Evolutionary conservation across 2,113 vertebrate genomes (phyloP).

Genomic region (Anguilla japonica): DNA sequence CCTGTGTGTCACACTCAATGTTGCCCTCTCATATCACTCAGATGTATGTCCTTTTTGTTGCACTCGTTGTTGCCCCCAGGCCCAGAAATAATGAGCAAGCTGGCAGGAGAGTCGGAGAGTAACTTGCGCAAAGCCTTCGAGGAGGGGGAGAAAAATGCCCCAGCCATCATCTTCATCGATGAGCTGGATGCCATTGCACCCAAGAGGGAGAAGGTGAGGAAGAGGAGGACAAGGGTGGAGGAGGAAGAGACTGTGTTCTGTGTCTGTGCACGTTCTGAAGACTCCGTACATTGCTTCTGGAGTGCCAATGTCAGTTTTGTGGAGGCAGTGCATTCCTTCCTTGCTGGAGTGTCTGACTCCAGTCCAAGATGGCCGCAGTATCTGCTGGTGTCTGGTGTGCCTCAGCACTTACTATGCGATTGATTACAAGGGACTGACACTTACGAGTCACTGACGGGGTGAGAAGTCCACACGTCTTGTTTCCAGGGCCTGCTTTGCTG

Average conservation of each 20-base stretch:
- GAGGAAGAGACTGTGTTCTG: background rate
- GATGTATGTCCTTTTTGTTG: background rate
- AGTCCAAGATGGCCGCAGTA: too few relatives aligned
- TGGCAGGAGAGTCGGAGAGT: conserved; percentile 45
- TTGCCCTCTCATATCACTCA: background rate
- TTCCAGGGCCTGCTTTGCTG: too few relatives aligned
- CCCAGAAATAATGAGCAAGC: conserved; percentile 47
- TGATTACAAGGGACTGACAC: too few relatives aligned
- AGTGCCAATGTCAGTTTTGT: background rate
- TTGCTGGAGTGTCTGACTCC: too few relatives aligned
- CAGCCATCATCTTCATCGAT: conserved; percentile 48
- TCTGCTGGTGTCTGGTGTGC: too few relatives aligned
- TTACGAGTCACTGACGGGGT: too few relatives aligned
- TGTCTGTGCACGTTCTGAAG: background rate
- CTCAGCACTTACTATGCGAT: too few relatives aligned
- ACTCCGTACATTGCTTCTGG: background rate
- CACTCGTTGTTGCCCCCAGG: conserved; percentile 17
- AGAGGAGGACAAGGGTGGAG: background rate
- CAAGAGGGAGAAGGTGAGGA: conserved; percentile 43
- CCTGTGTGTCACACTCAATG: background rate
- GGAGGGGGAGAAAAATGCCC: conserved; percentile 43
- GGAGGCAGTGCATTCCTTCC: too few relatives aligned
- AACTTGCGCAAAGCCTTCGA: conserved; percentile 46
- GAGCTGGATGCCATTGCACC: conserved; percentile 46
- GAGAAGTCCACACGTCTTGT: too few relatives aligned